Conservation (phyloP, 2,113 vertebrate species). For the Tenebrosternarchus preto region DNA sequence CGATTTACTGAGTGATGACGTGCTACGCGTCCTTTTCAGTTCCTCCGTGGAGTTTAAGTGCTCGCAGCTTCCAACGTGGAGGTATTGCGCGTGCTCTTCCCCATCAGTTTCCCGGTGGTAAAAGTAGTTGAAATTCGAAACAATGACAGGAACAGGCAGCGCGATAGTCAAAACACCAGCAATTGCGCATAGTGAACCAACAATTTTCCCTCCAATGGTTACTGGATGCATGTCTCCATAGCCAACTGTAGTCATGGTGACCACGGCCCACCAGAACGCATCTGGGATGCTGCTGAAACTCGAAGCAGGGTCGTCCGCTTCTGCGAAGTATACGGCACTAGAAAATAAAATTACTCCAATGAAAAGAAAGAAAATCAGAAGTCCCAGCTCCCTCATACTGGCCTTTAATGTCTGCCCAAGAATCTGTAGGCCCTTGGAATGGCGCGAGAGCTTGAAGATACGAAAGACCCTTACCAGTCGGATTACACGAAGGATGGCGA, state of each 20-base stretch:
- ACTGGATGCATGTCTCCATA: constrained; percentile 98
- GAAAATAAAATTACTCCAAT: constrained; percentile 97
- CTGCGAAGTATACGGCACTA: constrained; percentile 95
- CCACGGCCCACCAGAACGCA: constrained; percentile 99
- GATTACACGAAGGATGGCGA: constrained; percentile 95
- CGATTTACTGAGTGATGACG: constrained; percentile 90
- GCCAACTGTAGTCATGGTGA: constrained; percentile 98
- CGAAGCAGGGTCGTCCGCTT: constrained; percentile 92
- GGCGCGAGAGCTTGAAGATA: constrained; percentile 96
- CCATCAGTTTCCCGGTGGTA: constrained; percentile 96
- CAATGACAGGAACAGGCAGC: constrained; percentile 94
- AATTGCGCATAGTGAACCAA: constrained; percentile 94
- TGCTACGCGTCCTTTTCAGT: constrained; percentile 86
- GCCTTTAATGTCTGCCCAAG: constrained; percentile 95
- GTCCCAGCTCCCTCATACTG: constrained; percentile 92
- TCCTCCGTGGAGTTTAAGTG: constrained; percentile 85
- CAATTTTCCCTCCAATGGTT: constrained; percentile 96
- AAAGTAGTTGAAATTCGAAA: constrained; percentile 99
- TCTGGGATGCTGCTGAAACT: constrained; percentile 97
- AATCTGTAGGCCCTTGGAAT: constrained; percentile 97
- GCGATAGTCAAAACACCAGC: constrained; percentile 96
- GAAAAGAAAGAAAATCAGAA: constrained; percentile 97
- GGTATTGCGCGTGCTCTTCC: constrained; percentile 90
- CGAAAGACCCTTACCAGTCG: constrained; percentile 93
- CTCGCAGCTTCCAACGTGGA: constrained; percentile 87